Evolutionary conservation across 2,888 invertebrate species (phyloP).

Genomic region (Willowsia nigromaculata): DNA sequence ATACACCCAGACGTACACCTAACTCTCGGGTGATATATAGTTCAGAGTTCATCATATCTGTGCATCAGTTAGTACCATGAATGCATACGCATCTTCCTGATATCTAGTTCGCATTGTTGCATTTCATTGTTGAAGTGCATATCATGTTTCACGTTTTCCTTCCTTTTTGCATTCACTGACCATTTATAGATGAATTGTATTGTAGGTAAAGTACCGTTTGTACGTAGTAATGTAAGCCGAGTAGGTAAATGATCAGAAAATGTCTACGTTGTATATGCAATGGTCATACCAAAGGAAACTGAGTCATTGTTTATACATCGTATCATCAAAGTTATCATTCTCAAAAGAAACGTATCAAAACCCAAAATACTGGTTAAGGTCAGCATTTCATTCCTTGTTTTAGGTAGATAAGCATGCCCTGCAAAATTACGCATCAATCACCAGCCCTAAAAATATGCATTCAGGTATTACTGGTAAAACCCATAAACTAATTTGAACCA

Average conservation of each 20-base stretch:
- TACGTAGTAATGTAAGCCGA: too few species aligned
- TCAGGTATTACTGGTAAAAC: neutral
- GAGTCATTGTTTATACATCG: neutral
- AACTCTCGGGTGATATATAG: neutral
- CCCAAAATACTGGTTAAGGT: constrained; percentile 44
- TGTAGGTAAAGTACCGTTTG: too few species aligned
- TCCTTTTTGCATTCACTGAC: neutral
- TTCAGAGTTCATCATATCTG: neutral
- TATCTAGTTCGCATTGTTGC: neutral
- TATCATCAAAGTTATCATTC: too few species aligned
- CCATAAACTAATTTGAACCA: neutral
- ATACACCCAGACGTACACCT: neutral
- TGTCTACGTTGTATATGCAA: too few species aligned
- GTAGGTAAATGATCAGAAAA: neutral
- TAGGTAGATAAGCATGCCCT: neutral
- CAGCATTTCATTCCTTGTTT: constrained; percentile 9
- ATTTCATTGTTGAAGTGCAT: neutral
- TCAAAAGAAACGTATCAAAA: too few species aligned
- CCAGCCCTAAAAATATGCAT: neutral
- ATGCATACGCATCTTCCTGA: neutral
- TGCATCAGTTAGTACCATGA: neutral
- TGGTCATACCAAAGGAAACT: neutral
- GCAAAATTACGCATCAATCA: neutral
- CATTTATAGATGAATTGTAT: neutral
- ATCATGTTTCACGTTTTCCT: neutral